Percentiles rank a stretch among this genome's conserved stretches.
These are phyloP conservation scores for Drosophila murphyi DNA, from an alignment of 1,140 invertebrate species.

Conservation along the genomic window DNA sequence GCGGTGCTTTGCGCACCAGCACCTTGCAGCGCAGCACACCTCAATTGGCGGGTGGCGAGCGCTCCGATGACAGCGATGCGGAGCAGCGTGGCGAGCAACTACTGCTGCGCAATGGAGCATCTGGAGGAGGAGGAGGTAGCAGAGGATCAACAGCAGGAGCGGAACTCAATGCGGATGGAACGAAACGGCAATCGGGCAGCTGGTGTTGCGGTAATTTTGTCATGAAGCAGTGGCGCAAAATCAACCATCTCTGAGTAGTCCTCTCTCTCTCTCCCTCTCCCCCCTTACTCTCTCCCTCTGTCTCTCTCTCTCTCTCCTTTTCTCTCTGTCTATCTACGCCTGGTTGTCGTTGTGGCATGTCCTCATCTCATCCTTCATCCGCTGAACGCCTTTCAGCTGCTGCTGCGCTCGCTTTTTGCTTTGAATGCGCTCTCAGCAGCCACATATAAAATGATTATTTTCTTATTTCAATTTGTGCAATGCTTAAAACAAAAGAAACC, in stretches of 20 bases:
- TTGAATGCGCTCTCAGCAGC: conserved; percentile 1
- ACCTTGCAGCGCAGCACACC: conserved; percentile 69
- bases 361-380: neutral
- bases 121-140: neutral
- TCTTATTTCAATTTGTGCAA: conserved; percentile 55
- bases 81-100: conserved; percentile 57
- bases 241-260: conserved; percentile 84
- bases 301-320: neutral
- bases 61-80: conserved; percentile 70
- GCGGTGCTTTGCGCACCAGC: conserved; percentile 66
- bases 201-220: conserved; percentile 87
- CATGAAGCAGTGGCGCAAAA: conserved; percentile 86
- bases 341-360: neutral
- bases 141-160: conserved; percentile 1
- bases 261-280: conserved; percentile 19
- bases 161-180: conserved; percentile 63
- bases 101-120: conserved; percentile 34
- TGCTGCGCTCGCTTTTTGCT: neutral
- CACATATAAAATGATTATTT: conserved; percentile 10
- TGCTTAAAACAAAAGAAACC: conserved; percentile 30
- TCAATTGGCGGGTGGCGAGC: conserved; percentile 58
- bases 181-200: conserved; percentile 83
- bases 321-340: neutral
- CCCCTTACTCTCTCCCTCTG: conserved; percentile 23
- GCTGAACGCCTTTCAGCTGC: neutral